These are phyloP conservation scores for Allygus modestus DNA, from an alignment of 2,888 invertebrate species.

Conservation along the genomic window DNA sequence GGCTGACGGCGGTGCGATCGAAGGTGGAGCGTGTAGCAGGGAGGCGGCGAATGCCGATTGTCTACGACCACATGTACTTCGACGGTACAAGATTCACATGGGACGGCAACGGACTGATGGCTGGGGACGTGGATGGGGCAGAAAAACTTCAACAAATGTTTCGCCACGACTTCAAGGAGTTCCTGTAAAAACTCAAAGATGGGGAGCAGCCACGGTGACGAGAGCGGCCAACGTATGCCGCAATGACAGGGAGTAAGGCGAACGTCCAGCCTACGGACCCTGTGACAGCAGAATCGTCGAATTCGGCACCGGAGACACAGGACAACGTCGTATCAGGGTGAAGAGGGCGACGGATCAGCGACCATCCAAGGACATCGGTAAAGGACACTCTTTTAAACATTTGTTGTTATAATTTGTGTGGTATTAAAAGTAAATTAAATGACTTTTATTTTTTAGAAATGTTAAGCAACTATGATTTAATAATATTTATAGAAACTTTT, in stretches of 20 bases:
- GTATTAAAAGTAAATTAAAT: background rate
- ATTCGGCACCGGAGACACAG: background rate
- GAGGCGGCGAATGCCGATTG: conserved; percentile 10
- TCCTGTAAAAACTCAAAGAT: background rate
- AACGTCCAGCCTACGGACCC: background rate
- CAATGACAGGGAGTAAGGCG: background rate
- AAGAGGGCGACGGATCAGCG: conserved; percentile 14
- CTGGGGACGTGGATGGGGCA: conserved; percentile 27
- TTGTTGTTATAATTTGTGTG: background rate
- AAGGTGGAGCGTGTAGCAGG: conserved; percentile 6
- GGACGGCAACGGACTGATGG: conserved; percentile 44
- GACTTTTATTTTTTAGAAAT: background rate
- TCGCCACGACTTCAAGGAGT: conserved; percentile 1
- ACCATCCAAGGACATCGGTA: background rate
- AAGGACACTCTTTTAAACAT: background rate
- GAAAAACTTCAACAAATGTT: background rate
- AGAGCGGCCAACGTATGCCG: background rate
- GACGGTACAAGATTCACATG: conserved; percentile 20
- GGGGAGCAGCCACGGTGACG: background rate
- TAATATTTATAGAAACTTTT: background rate
- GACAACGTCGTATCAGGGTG: background rate
- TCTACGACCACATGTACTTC: conserved; percentile 29
- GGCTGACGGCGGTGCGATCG: conserved; percentile 31
- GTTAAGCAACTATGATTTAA: conserved; percentile 11
- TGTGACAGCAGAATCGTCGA: background rate